These are phyloP conservation scores for Drosophila sucinea DNA, from an alignment of 1,140 invertebrate species.

Conservation along the genomic window DNA sequence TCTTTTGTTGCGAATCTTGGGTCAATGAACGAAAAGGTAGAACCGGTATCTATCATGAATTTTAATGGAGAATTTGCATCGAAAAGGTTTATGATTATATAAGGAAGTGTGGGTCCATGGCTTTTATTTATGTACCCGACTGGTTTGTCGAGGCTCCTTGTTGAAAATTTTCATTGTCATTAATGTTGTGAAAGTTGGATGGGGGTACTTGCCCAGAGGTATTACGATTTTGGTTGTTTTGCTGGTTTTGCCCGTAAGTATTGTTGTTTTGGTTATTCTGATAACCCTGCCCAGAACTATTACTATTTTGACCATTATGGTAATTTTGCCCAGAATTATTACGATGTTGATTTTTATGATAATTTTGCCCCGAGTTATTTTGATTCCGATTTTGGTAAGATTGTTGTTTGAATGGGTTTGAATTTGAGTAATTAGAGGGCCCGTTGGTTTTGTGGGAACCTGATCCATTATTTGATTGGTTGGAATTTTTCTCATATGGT, in stretches of 20 bases:
- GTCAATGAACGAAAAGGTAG: slow-evolving; percentile 8
- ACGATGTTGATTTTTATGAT: neutral
- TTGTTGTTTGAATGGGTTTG: neutral
- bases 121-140: slow-evolving; percentile 16
- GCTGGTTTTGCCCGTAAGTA: neutral
- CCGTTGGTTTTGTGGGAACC: too few relatives aligned
- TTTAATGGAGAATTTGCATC: neutral
- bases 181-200: slow-evolving; percentile 7
- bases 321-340: neutral
- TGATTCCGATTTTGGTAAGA: neutral
- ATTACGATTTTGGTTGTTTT: slow-evolving; percentile 2
- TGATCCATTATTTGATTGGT: too few relatives aligned
- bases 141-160: slow-evolving; percentile 17
- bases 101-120: slow-evolving; percentile 2
- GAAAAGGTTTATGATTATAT: neutral
- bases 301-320: too few relatives aligned
- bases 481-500: neutral
- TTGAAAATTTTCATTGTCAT: slow-evolving; percentile 23
- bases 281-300: too few relatives aligned
- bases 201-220: neutral
- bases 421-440: too few relatives aligned
- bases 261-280: neutral
- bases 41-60: slow-evolving; percentile 21
- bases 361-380: neutral
- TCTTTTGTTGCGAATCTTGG: too few relatives aligned